These are phyloP conservation scores for Anguilla obscura DNA, from an alignment of 2,797 vertebrate genomes.

Conservation along the genomic window DNA sequence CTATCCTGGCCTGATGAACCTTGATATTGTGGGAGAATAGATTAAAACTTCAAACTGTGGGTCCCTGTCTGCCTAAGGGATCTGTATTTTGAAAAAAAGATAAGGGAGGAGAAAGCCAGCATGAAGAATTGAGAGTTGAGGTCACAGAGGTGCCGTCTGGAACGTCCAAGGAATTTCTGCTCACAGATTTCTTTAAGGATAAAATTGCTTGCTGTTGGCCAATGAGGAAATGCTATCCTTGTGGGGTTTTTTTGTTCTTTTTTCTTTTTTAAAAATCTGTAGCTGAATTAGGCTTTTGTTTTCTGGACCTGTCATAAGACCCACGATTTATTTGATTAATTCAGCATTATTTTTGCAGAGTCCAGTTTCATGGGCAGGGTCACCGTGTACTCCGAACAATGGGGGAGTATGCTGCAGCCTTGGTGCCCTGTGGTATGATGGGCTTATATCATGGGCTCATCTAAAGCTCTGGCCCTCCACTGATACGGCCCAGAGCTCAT, in stretches of 20 bases:
- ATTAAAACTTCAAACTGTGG: slow-evolving; percentile 46
- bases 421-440: neutral
- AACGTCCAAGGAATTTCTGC: slow-evolving; percentile 43
- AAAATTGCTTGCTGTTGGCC: slow-evolving; percentile 6
- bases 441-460: neutral
- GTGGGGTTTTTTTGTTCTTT: neutral
- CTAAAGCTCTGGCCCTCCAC: neutral
- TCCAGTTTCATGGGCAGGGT: neutral
- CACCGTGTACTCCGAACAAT: neutral
- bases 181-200: slow-evolving; percentile 22
- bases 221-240: neutral
- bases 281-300: neutral
- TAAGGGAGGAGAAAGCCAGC: slow-evolving; percentile 28
- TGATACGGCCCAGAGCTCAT: neutral
- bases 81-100: slow-evolving; percentile 7
- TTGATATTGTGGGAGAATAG: slow-evolving; percentile 50
- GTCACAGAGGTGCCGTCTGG: slow-evolving; percentile 35
- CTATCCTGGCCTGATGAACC: slow-evolving; percentile 16
- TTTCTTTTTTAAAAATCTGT: neutral
- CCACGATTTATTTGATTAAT: neutral
- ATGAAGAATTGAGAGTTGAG: slow-evolving; percentile 14
- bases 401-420: neutral
- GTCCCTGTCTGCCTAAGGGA: slow-evolving; percentile 41
- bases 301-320: neutral
- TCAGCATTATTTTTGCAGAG: neutral